Percentiles rank a stretch among this genome's conserved stretches.
phyloP scores from a whole-genome alignment of 2,113 vertebrate genomes.

The Gorsachius goisagi region DNA sequence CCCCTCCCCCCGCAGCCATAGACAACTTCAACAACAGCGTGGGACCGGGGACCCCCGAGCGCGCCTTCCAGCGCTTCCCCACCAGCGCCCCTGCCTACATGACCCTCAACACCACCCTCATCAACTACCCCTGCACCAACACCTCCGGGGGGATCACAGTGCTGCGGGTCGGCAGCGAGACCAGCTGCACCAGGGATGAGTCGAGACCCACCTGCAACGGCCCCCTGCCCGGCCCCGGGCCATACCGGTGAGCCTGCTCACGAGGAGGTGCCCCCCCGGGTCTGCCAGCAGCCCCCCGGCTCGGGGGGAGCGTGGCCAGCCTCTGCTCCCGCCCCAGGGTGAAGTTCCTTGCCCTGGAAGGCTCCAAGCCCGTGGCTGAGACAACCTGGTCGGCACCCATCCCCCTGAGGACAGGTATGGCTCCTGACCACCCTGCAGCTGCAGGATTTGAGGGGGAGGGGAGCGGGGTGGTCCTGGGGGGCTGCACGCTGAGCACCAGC shows the following conservation, averaged over 20 bases:
- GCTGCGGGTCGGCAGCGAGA: constrained; percentile 69
- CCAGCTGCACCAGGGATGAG: accelerated
- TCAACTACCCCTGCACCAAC: background rate
- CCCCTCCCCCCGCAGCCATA: accelerated
- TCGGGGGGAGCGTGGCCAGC: accelerated
- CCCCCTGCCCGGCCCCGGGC: constrained; percentile 53
- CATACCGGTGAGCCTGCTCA: constrained; percentile 52
- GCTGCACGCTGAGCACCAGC: too few relatives aligned
- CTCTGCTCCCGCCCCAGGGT: constrained; percentile 48
- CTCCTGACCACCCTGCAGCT: background rate
- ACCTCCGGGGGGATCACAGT: background rate
- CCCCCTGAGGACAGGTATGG: constrained; percentile 40
- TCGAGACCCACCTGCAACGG: constrained; percentile 52
- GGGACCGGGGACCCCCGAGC: accelerated
- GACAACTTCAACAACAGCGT: background rate
- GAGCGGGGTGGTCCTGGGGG: accelerated
- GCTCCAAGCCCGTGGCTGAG: background rate
- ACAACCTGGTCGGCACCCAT: background rate
- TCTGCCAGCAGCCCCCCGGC: background rate
- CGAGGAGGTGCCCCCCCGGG: accelerated
- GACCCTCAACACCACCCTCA: constrained; percentile 37
- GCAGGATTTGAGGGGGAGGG: accelerated
- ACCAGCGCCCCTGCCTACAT: background rate
- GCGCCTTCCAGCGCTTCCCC: background rate
- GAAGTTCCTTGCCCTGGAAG: constrained; percentile 64